phyloP scores from a whole-genome alignment of 2,113 vertebrate genomes.

The Seriola rivoliana region DNA sequence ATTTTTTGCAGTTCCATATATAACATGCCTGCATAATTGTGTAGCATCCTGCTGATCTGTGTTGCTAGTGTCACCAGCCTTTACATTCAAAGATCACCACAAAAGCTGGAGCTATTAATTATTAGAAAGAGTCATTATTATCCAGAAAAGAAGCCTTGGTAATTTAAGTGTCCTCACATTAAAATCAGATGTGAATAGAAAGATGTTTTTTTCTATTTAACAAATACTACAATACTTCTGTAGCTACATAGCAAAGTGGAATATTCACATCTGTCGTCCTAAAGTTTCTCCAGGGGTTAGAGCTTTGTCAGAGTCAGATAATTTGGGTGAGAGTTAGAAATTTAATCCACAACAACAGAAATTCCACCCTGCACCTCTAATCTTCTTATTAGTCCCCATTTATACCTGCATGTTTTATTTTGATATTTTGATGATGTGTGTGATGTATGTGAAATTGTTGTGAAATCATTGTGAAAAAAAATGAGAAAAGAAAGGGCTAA shows the following conservation, averaged over 20 bases:
- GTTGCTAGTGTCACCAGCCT: not conserved
- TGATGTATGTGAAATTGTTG: not conserved
- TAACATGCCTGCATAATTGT: not conserved
- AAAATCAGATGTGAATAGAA: not conserved
- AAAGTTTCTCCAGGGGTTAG: not conserved
- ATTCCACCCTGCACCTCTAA: slow-evolving; percentile 1
- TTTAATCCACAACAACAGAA: slow-evolving; percentile 30
- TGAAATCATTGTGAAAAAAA: not conserved
- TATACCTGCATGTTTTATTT: not conserved
- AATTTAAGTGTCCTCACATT: not conserved
- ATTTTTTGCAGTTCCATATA: slow-evolving; percentile 10
- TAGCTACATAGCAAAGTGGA: not conserved
- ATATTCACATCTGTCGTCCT: not conserved
- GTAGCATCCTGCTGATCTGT: not conserved
- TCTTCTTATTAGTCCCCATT: not conserved
- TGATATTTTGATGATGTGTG: not conserved
- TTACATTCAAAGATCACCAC: slow-evolving; percentile 35
- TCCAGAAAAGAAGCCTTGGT: not conserved
- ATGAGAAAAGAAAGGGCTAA: not conserved
- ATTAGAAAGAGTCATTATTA: not conserved
- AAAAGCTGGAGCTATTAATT: slow-evolving; percentile 30
- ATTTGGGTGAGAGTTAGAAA: slow-evolving; percentile 25
- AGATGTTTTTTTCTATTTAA: not conserved
- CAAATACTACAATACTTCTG: not conserved
- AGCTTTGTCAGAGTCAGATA: slow-evolving; percentile 33